phyloP scores from a whole-genome alignment of 1,140 invertebrate species.

The Dreissena rostriformis region DNA sequence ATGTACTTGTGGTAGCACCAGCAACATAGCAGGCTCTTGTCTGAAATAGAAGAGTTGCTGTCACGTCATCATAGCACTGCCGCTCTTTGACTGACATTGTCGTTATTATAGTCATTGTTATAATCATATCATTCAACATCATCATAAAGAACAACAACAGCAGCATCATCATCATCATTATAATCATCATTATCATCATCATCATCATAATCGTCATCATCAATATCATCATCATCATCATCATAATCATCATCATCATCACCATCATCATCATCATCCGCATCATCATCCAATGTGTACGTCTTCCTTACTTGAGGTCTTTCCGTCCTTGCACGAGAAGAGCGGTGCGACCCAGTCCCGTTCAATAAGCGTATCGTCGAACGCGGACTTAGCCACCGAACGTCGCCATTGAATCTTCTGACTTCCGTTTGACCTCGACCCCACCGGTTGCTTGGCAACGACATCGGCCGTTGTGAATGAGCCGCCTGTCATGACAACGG shows the following conservation, averaged over 20 bases:
- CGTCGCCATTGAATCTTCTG: conserved; percentile 18
- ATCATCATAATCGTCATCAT: no score
- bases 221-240: no score
- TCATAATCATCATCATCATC: background rate
- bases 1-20: conserved; percentile 68
- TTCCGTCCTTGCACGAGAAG: conserved; percentile 50
- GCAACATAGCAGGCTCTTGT: conserved; percentile 61
- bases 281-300: no score
- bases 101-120: no score
- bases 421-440: conserved; percentile 14
- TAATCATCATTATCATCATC: no score
- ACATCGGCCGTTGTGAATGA: conserved; percentile 25
- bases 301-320: conserved; percentile 59
- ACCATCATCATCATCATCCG: no score
- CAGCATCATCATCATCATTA: no score
- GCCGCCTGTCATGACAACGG: conserved; percentile 44
- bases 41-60: conserved; percentile 53
- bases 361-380: conserved; percentile 68
- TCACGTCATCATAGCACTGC: no score
- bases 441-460: conserved; percentile 7
- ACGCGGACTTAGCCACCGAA: conserved; percentile 22
- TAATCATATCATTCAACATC: no score
- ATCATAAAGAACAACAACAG: no score
- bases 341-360: conserved; percentile 63
- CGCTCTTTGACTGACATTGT: no score